Base-by-base conservation (phyloP, 2,888 invertebrate species). In the Pyrrhia umbra region DNA sequence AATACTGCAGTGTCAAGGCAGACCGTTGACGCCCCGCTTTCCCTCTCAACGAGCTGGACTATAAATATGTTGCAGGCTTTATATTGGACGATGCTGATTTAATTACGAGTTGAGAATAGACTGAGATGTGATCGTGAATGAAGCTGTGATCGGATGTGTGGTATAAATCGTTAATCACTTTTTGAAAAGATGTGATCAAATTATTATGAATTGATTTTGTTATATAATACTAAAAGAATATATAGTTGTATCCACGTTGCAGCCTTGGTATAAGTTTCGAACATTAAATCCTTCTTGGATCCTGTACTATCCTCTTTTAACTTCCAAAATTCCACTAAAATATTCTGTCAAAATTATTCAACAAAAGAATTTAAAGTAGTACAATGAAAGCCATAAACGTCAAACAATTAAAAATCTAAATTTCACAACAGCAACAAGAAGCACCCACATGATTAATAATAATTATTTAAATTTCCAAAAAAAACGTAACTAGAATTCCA, bases 1-100 rank as follows among this genome's bases (percentile, higher is more conserved):
- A 93, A 93, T 94, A 94, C 81, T 64, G 80, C 91, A 92, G 88
- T 90, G 94, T 92, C 94, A 94, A 94, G 94, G 94, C 87, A 86
- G 87, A 82, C 54, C 93, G 80, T 88, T 90, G 90, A 84, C 83
- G 79, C 75, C 52, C 54, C 54, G 49, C 62, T 81, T 72, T 72
- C 71, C 63, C 74, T 72, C 64, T 74, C 71, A 15, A 51, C 55
- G 55, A 68, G 54, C 51, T 61, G 47, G 39, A 73, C 82, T 83
- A 88, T 87, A 83, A 87, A 87, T 89, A 89, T 72, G 60, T 46
- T 66, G 62, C 62, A 78, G 69, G 70, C 70, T 67, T 69, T 72
- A 61, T 73, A 80, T 75, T 66, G 46, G 15, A 49, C 63, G 25
- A 45, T 15, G 52, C 47, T 15, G 34, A 21, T 50, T 73, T 54